phyloP scores from a whole-genome alignment of 2,888 invertebrate species.

The Synergus umbraculus region DNA sequence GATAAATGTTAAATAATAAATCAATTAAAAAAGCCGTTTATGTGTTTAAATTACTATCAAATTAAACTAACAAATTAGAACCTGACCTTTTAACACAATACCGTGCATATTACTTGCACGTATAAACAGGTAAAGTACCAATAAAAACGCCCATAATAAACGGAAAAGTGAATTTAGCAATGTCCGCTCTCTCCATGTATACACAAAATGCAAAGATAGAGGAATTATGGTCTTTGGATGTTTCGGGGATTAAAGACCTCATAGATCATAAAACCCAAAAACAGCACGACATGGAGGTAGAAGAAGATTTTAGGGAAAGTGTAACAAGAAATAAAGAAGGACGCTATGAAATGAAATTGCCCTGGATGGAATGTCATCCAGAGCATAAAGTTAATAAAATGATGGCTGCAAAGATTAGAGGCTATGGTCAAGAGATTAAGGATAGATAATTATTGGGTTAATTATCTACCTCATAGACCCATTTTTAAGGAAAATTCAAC shows the following conservation, averaged over 20 bases:
- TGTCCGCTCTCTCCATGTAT: neutral
- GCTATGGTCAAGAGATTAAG: conserved; percentile 55
- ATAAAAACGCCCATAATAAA: neutral
- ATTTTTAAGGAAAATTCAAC: conserved; percentile 46
- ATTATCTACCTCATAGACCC: conserved; percentile 55
- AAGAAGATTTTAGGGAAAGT: neutral
- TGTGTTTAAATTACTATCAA: no score
- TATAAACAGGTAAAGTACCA: conserved; percentile 47
- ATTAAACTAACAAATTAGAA: no score
- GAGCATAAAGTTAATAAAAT: conserved; percentile 59
- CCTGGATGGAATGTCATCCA: conserved; percentile 66
- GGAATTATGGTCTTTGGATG: conserved; percentile 65
- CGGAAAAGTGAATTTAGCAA: neutral
- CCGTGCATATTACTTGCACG: no score
- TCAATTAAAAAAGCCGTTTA: no score
- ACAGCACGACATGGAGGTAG: neutral
- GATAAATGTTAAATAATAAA: no score
- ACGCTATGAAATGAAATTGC: conserved; percentile 67
- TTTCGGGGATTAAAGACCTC: conserved; percentile 63
- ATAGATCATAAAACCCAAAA: conserved; percentile 36
- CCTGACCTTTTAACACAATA: no score
- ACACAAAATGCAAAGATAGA: conserved; percentile 50
- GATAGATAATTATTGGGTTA: no score
- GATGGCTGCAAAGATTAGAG: conserved; percentile 58
- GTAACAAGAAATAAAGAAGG: no score